Evolutionary conservation across 2,113 vertebrate genomes (phyloP).

Genomic region (Myodes glareolus): DNA sequence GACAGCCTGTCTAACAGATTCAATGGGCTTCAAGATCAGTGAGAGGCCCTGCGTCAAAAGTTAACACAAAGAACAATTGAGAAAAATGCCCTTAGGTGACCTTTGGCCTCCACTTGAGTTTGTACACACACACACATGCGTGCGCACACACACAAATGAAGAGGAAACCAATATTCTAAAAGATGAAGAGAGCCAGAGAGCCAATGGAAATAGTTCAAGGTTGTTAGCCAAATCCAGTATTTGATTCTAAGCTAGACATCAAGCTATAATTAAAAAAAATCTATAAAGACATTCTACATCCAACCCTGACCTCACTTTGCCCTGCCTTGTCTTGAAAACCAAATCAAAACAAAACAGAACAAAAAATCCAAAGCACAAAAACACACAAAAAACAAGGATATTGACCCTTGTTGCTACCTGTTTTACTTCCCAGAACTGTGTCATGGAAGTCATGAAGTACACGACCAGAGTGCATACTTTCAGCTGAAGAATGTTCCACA

Average conservation of each 20-base stretch:
- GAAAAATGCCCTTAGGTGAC: neutral
- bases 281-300: neutral
- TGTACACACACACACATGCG: rapidly evolving
- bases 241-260: neutral
- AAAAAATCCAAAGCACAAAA: no score
- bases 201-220: neutral
- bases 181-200: neutral
- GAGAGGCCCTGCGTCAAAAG: neutral
- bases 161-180: neutral
- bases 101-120: neutral
- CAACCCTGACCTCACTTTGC: neutral
- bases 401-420: conserved; percentile 90
- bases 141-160: neutral
- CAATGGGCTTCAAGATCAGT: neutral
- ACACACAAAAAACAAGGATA: conserved; percentile 84
- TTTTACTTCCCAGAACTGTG: conserved; percentile 94
- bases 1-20: neutral
- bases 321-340: neutral
- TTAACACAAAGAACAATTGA: neutral
- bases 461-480: conserved; percentile 91
- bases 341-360: no score
- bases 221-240: neutral
- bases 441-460: conserved; percentile 94
- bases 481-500: conserved; percentile 93
- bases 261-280: neutral